Evolutionary conservation across 2,888 invertebrate genomes (phyloP).

Genomic region (Callinectes sapidus): DNA sequence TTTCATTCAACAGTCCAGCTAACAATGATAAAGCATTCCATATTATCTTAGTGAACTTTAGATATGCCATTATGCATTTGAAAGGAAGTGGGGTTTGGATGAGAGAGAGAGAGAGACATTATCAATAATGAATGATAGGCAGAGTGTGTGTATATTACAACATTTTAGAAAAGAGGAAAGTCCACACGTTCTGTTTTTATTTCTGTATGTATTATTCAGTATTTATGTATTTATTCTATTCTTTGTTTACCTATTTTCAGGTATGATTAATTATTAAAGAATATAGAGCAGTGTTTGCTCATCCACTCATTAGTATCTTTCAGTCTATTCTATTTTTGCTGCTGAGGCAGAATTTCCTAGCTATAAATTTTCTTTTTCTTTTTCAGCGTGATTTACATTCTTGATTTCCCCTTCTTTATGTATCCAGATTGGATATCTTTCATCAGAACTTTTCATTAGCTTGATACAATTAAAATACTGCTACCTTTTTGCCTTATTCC

Average conservation of each 20-base stretch:
- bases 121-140: background rate
- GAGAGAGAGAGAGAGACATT: background rate
- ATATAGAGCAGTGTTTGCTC: no score
- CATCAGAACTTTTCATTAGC: no score
- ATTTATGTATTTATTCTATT: background rate
- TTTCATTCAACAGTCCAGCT: background rate
- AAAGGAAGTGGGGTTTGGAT: no score
- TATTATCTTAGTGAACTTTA: background rate
- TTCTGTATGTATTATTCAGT: background rate
- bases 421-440: no score
- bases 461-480: no score
- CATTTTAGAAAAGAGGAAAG: no score
- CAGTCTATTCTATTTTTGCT: background rate
- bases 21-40: no score
- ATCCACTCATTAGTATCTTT: no score
- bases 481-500: no score
- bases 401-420: no score
- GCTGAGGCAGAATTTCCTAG: background rate
- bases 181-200: no score
- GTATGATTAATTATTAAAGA: background rate
- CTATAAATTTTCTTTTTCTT: background rate
- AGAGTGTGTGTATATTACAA: background rate
- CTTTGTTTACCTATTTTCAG: background rate
- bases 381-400: background rate
- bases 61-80: background rate